Conservation (phyloP, 92 coral and sea anemone genomes). For the Epizoanthus ramosus region DNA sequence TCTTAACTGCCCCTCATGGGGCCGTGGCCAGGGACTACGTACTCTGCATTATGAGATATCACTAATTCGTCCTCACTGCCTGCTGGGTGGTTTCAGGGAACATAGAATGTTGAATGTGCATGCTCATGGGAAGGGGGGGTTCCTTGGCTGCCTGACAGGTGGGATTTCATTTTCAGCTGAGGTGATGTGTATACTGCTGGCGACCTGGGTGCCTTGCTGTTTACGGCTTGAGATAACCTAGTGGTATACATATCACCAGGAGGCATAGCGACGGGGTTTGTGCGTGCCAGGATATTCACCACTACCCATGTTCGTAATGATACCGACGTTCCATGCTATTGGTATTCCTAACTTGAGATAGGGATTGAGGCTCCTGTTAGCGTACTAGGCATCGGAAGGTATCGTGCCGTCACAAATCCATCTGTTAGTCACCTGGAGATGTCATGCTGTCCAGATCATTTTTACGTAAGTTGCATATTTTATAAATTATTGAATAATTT, state of each 20-base stretch:
- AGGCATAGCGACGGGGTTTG: constrained; percentile 36
- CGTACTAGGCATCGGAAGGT: constrained; percentile 30
- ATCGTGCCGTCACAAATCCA: constrained; percentile 33
- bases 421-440: constrained; percentile 32
- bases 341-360: constrained; percentile 28
- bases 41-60: not conserved
- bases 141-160: constrained; percentile 33
- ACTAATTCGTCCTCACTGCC: constrained; percentile 20
- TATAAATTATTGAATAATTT: not conserved
- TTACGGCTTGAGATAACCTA: constrained; percentile 1
- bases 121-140: constrained; percentile 23
- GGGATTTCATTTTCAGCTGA: constrained; percentile 22
- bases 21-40: constrained; percentile 30
- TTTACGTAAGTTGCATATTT: not conserved
- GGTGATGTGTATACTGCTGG: constrained; percentile 25
- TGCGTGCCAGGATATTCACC: constrained; percentile 1
- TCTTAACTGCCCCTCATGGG: not conserved
- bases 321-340: constrained; percentile 33
- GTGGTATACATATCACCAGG: constrained; percentile 42
- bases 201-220: constrained; percentile 14
- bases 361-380: constrained; percentile 38
- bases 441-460: constrained; percentile 23
- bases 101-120: constrained; percentile 40
- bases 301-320: constrained; percentile 39
- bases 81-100: constrained; percentile 35